phyloP scores from a whole-genome alignment of 2,113 vertebrate species.

The Carassius gibelio region DNA sequence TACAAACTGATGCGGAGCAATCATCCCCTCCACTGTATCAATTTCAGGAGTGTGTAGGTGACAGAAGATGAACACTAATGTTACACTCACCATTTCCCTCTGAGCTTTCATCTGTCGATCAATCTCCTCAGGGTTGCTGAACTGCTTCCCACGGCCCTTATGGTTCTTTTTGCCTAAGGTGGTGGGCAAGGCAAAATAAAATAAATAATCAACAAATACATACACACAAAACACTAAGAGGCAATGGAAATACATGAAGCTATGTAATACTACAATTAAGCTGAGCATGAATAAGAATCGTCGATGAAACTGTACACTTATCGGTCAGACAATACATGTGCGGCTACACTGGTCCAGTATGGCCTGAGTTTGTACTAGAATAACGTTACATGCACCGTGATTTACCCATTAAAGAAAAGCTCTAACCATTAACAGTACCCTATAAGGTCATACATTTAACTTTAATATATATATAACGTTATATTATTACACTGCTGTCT shows the following conservation, averaged over 20 bases:
- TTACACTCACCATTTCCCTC: constrained; percentile 71
- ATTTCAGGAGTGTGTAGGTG: background rate
- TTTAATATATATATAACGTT: too few species aligned
- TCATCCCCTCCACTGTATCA: too few species aligned
- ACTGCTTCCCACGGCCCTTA: constrained; percentile 81
- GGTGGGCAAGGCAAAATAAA: background rate
- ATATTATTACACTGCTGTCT: too few species aligned
- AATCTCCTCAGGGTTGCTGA: constrained; percentile 82
- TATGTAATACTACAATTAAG: background rate
- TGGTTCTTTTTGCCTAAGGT: constrained; percentile 76
- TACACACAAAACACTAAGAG: background rate
- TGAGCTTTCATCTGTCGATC: constrained; percentile 79
- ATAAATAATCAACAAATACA: background rate
- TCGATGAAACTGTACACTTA: background rate
- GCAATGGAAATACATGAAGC: background rate
- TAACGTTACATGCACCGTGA: background rate
- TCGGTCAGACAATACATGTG: background rate
- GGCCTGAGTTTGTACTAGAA: constrained; percentile 17
- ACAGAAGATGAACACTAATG: background rate
- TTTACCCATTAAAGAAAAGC: background rate
- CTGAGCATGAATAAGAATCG: background rate
- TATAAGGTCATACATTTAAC: background rate
- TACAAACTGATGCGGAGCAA: background rate
- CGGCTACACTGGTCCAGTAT: background rate
- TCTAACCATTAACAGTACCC: background rate